phyloP scores from a whole-genome alignment of 2,888 invertebrate genomes.

The Serrognathus titanus region DNA sequence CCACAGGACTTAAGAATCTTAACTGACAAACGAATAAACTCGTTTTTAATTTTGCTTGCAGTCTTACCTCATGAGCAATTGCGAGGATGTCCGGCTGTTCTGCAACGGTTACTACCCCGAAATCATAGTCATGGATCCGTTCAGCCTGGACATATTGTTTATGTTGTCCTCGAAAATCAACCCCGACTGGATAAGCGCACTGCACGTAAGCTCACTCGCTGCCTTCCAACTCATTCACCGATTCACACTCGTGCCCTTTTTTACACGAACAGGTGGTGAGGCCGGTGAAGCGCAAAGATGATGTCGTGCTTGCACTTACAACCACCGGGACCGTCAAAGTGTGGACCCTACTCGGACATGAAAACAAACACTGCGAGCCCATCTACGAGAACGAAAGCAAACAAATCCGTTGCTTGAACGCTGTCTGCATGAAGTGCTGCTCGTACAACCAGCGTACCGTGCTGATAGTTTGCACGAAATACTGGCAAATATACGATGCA shows the following conservation, averaged over 20 bases:
- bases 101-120: constrained; percentile 99
- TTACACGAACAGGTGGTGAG: constrained; percentile 55
- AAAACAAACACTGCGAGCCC: constrained; percentile 81
- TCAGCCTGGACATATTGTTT: constrained; percentile 88
- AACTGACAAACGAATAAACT: too few relatives aligned
- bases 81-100: constrained; percentile 81
- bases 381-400: constrained; percentile 97
- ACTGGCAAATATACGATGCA: constrained; percentile 88
- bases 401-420: constrained; percentile 91
- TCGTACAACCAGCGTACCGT: constrained; percentile 95
- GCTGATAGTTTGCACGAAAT: constrained; percentile 92
- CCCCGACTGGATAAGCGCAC: constrained; percentile 97
- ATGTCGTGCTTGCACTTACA: constrained; percentile 91
- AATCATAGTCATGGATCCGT: constrained; percentile 94
- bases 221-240: too few relatives aligned
- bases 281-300: constrained; percentile 80
- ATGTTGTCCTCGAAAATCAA: constrained; percentile 91
- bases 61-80: constrained; percentile 81
- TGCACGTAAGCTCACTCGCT: constrained; percentile 64
- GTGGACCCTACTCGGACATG: constrained; percentile 89
- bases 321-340: constrained; percentile 96
- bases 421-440: constrained; percentile 89
- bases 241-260: not conserved
- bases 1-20: too few relatives aligned
- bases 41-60: constrained; percentile 39